These are phyloP conservation scores for Porites lutea DNA, from an alignment of 64 coral and sea anemone species.

Conservation along the genomic window DNA sequence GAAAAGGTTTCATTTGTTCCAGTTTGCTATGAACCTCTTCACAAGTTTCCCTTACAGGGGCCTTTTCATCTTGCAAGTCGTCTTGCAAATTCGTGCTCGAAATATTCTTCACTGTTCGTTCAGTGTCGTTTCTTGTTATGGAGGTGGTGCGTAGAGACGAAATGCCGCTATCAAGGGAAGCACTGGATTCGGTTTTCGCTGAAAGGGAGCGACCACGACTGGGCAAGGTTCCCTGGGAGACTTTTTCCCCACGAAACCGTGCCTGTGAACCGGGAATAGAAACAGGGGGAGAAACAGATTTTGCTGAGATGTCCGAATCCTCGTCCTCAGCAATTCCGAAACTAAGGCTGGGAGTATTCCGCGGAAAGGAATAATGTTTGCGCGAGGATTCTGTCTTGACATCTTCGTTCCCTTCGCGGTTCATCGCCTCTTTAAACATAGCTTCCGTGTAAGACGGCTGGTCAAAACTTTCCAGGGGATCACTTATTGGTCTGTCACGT, in stretches of 20 bases:
- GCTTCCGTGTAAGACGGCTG: constrained; percentile 31
- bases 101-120: background rate
- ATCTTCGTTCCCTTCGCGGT: background rate
- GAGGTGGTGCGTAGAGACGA: background rate
- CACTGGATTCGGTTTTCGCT: background rate
- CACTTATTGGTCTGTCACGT: background rate
- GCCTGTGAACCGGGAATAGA: background rate
- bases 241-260: background rate
- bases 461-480: background rate
- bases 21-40: background rate
- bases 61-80: background rate
- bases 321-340: background rate
- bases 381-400: background rate
- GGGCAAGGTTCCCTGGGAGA: too few species aligned
- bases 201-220: background rate
- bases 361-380: background rate
- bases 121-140: background rate
- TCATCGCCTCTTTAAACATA: constrained; percentile 33
- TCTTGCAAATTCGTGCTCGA: background rate
- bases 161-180: constrained; percentile 1
- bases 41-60: background rate
- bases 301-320: background rate
- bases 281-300: background rate
- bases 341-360: background rate
- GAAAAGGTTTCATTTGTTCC: background rate